Percentiles rank a stretch among this genome's conserved stretches.
Conservation (phyloP, 2,797 vertebrate species). For the Pangasius larnaudii region DNA sequence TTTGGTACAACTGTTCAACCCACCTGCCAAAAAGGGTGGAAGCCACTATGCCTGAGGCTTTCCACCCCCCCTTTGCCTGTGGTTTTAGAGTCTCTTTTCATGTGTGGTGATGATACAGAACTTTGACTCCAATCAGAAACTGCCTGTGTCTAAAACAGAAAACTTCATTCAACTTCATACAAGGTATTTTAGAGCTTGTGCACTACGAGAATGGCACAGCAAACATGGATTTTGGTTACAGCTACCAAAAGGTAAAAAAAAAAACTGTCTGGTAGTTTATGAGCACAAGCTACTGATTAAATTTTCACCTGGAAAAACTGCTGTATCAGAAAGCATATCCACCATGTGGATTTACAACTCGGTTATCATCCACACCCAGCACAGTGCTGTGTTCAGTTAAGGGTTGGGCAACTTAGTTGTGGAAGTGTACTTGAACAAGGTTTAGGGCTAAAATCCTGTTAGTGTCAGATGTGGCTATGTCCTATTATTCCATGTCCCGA, state of each 20-base stretch:
- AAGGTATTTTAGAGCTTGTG: neutral
- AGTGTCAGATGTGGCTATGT: neutral
- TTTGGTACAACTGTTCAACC: conserved; percentile 69
- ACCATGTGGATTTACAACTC: neutral
- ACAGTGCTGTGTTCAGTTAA: neutral
- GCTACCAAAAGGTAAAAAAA: no score
- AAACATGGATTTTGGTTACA: neutral
- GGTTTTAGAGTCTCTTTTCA: conserved; percentile 39
- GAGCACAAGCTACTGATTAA: neutral
- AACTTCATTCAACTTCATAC: neutral
- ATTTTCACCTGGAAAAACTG: neutral
- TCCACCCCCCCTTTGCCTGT: conserved; percentile 13
- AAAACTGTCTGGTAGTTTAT: neutral
- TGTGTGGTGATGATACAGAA: conserved; percentile 29
- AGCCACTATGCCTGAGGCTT: conserved; percentile 54
- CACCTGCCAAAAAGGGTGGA: conserved; percentile 60
- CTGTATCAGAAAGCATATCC: neutral
- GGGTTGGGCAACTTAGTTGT: neutral
- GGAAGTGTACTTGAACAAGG: neutral
- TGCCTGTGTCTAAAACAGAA: conserved; percentile 9
- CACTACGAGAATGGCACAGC: neutral
- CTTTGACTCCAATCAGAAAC: conserved; percentile 16
- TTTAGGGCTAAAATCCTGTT: neutral
- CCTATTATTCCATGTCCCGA: neutral
- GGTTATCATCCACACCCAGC: neutral